Conservation (phyloP, 1,140 invertebrate species). For the Parapsyche elsis region DNA sequence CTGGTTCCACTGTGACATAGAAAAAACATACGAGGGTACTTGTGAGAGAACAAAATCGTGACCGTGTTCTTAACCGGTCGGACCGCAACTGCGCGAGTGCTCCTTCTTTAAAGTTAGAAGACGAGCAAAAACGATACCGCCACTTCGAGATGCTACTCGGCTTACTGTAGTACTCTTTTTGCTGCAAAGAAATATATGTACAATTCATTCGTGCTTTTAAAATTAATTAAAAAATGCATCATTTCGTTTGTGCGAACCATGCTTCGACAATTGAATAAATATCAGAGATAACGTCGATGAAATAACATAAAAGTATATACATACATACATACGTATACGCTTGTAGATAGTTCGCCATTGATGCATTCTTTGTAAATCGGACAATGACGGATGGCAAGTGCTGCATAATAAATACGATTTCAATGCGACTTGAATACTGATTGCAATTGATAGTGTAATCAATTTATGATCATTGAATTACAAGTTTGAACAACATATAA, state of each 20-base stretch:
- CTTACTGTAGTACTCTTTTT: not conserved
- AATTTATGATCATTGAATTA: not conserved
- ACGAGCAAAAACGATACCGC: constrained; percentile 28
- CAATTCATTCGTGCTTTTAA: not conserved
- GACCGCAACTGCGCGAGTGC: constrained; percentile 48
- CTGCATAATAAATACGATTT: not conserved
- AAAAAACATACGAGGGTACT: constrained; percentile 49
- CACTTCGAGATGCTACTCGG: not conserved
- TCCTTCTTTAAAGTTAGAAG: constrained; percentile 24
- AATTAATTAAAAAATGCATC: too few species aligned
- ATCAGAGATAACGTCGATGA: not conserved
- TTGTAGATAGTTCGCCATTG: constrained; percentile 4
- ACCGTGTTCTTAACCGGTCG: constrained; percentile 43
- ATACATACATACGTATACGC: too few species aligned
- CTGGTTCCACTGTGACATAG: constrained; percentile 51
- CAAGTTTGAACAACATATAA: not conserved
- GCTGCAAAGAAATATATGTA: not conserved
- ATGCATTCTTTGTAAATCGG: not conserved
- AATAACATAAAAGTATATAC: not conserved
- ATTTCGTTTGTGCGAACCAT: too few species aligned
- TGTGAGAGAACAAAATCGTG: constrained; percentile 44
- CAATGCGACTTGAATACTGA: not conserved
- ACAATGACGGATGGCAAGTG: constrained; percentile 2
- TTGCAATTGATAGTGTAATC: not conserved
- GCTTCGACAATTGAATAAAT: too few species aligned